These are phyloP conservation scores for Magallana angulata DNA, from an alignment of 1,140 invertebrate species.

Conservation along the genomic window DNA sequence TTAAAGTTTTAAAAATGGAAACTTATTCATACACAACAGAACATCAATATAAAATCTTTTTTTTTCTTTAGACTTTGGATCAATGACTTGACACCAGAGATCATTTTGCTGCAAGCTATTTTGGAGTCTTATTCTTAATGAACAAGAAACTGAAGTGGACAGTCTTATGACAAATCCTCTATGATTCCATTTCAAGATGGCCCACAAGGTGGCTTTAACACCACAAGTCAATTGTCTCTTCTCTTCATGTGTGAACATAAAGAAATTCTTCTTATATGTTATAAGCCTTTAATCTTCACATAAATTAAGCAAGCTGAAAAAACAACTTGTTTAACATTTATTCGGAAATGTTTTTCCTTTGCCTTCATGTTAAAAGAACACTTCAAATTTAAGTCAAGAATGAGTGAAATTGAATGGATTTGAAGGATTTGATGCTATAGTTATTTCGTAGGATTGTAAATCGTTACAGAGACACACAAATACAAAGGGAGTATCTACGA, in stretches of 20 bases:
- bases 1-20: neutral
- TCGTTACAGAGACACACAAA: neutral
- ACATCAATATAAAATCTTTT: neutral
- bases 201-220: neutral
- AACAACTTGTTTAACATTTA: neutral
- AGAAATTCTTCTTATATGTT: neutral
- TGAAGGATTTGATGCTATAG: neutral
- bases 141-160: neutral
- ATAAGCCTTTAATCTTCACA: constrained; percentile 20
- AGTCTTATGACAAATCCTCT: neutral
- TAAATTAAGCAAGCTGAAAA: neutral
- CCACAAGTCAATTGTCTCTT: neutral
- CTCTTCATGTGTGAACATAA: neutral
- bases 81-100: neutral
- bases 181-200: neutral
- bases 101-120: neutral
- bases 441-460: neutral
- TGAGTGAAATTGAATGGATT: neutral
- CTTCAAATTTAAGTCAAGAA: neutral
- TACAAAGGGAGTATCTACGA: neutral
- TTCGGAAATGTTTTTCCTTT: neutral
- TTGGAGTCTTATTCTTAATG: neutral
- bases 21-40: neutral
- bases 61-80: neutral
- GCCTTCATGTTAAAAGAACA: neutral